Conservation (phyloP, 2,113 vertebrate genomes). For the Heptranchias perlo region DNA sequence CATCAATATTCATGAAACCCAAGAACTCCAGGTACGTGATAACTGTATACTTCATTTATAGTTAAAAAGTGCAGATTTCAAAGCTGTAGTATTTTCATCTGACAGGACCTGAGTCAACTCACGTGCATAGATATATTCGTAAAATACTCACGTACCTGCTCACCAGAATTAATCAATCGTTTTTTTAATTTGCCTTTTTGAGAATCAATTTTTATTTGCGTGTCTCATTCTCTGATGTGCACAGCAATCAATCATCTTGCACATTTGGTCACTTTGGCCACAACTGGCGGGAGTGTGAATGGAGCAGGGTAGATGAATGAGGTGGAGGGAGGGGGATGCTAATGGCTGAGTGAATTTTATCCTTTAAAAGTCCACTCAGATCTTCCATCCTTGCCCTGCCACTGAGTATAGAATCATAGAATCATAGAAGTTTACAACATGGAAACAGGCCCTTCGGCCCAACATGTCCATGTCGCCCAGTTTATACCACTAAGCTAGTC, state of each 20-base stretch:
- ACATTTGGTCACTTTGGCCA: background rate
- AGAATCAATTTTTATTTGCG: background rate
- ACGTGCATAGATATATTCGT: background rate
- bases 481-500: too few species aligned
- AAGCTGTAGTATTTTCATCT: background rate
- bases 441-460: too few species aligned
- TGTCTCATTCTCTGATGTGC: background rate
- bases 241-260: background rate
- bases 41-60: background rate
- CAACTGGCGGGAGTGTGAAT: background rate
- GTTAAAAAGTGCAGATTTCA: background rate
- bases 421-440: too few species aligned
- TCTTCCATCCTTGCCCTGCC: too few species aligned
- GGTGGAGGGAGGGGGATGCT: background rate
- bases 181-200: background rate
- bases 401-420: too few species aligned
- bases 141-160: background rate
- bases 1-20: background rate
- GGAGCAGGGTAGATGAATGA: background rate
- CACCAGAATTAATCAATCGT: background rate
- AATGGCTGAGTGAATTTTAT: background rate
- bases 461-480: too few species aligned
- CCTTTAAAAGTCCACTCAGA: background rate
- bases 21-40: background rate
- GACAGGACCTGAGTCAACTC: background rate